Percentiles rank a stretch among this genome's conserved stretches.
Evolutionary conservation across 1,140 invertebrate species (phyloP).

Genomic region (Harlomillsia oculata): DNA sequence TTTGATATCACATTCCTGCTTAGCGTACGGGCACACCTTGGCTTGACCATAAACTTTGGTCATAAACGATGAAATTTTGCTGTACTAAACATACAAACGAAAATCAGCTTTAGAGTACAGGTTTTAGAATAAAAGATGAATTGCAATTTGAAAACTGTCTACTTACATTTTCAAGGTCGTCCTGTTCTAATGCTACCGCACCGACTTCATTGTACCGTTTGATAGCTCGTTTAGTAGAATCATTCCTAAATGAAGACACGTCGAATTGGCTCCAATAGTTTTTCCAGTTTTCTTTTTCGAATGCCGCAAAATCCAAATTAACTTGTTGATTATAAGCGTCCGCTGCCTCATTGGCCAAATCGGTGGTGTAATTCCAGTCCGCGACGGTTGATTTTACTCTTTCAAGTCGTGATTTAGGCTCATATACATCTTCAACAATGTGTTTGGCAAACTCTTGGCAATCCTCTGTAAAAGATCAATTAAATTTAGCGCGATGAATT

Average conservation of each 20-base stretch:
- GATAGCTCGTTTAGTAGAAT: constrained; percentile 61
- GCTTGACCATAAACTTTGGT: constrained; percentile 69
- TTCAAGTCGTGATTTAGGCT: constrained; percentile 11
- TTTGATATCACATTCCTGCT: constrained; percentile 36
- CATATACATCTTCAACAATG: constrained; percentile 26
- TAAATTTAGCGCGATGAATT: not conserved
- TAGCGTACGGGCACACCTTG: constrained; percentile 57
- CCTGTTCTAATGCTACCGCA: constrained; percentile 66
- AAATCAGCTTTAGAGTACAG: no score
- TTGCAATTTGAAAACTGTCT: no score
- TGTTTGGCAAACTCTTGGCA: constrained; percentile 27
- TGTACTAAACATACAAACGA: constrained; percentile 52
- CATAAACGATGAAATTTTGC: constrained; percentile 76
- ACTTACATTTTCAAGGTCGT: constrained; percentile 70
- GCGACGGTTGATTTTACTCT: constrained; percentile 8
- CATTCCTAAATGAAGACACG: constrained; percentile 53
- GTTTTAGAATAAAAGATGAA: no score
- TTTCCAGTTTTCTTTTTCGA: constrained; percentile 60
- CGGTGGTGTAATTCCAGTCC: constrained; percentile 31
- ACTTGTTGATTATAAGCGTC: constrained; percentile 42
- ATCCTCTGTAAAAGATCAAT: constrained; percentile 10
- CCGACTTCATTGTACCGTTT: constrained; percentile 69
- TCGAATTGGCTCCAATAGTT: constrained; percentile 56
- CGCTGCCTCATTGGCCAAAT: constrained; percentile 22
- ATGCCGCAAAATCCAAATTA: constrained; percentile 67